Conservation (phyloP, 2,797 vertebrate species). For the Acipenser transmontanus region DNA sequence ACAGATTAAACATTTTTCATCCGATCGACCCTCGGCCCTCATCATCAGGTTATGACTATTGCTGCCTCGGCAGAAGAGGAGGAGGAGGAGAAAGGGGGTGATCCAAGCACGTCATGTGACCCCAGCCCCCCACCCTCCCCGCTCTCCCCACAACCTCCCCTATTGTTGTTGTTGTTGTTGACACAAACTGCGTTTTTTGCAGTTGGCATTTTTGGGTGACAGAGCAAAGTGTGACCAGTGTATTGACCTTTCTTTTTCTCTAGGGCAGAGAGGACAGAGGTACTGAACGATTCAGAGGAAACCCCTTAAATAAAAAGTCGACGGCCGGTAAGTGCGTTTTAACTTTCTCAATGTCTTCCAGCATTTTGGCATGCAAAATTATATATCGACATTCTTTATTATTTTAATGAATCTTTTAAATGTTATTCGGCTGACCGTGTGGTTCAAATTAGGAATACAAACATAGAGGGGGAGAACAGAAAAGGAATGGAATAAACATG, state of each 20-base stretch:
- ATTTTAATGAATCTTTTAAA: not conserved
- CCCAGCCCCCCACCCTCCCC: conserved; percentile 24
- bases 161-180: conserved; percentile 27
- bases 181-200: conserved; percentile 12
- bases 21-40: conserved; percentile 25
- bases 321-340: not conserved
- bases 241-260: conserved; percentile 18
- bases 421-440: not conserved
- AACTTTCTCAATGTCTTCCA: not conserved
- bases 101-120: no score
- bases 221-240: conserved; percentile 18
- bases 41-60: conserved; percentile 39
- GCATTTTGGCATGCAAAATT: not conserved
- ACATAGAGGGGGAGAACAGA: no score
- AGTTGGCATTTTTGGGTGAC: conserved; percentile 25
- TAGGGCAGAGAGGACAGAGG: conserved; percentile 19
- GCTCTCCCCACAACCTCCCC: conserved; percentile 13
- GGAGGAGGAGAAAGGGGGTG: conserved; percentile 4
- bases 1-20: conserved; percentile 52
- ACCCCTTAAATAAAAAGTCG: not conserved
- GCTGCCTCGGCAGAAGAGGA: conserved; percentile 16
- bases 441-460: not conserved
- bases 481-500: no score
- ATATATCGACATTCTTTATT: not conserved
- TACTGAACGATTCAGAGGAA: not conserved